Conservation (phyloP, 2,888 invertebrate genomes). For the Auanema freiburgensis region DNA sequence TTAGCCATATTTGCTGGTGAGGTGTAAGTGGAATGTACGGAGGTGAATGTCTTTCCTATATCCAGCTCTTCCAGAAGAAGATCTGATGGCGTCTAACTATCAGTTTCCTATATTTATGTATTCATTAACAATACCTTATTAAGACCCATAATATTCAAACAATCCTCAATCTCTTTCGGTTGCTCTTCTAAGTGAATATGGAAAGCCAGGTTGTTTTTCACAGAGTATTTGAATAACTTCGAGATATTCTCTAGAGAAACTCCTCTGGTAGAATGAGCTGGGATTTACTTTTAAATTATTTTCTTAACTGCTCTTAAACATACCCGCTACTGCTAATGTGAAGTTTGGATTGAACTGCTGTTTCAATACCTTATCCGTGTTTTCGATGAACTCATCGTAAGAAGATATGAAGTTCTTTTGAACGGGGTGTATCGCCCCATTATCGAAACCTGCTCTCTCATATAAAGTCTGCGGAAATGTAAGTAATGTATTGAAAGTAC, state of each 20-base stretch:
- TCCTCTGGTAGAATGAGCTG: conserved; percentile 61
- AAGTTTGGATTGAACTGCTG: conserved; percentile 27
- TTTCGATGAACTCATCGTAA: conserved; percentile 44
- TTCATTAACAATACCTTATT: neutral
- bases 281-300: conserved; percentile 1
- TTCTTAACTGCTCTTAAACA: neutral
- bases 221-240: conserved; percentile 41
- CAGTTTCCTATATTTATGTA: neutral
- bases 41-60: conserved; percentile 42
- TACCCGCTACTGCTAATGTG: conserved; percentile 34
- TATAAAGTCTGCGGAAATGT: conserved; percentile 51
- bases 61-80: conserved; percentile 33
- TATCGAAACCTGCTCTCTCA: conserved; percentile 53
- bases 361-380: conserved; percentile 32
- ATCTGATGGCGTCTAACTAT: conserved; percentile 31
- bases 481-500: neutral
- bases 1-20: conserved; percentile 35
- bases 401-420: conserved; percentile 48
- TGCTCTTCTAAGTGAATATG: conserved; percentile 64
- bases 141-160: conserved; percentile 21
- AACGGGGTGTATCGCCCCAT: conserved; percentile 38
- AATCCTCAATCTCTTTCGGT: conserved; percentile 56
- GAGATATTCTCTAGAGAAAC: conserved; percentile 45
- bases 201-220: conserved; percentile 44
- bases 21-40: conserved; percentile 61